These are phyloP conservation scores for Tuta absoluta DNA, from an alignment of 2,888 invertebrate species.

Conservation along the genomic window DNA sequence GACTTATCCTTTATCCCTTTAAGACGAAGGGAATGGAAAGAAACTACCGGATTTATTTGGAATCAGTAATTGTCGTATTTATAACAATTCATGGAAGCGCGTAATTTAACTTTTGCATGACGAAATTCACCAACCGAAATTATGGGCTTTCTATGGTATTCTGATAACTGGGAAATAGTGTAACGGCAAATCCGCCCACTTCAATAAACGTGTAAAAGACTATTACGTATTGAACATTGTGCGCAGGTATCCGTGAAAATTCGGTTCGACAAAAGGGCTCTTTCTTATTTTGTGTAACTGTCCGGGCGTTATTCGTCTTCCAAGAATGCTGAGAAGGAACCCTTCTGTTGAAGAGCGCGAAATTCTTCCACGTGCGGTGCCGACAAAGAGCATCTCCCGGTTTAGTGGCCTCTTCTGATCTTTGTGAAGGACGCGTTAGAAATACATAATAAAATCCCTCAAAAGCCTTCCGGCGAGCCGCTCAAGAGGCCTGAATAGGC, in stretches of 20 bases:
- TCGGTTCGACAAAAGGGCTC: slow-evolving; percentile 41
- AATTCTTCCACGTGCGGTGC: slow-evolving; percentile 61
- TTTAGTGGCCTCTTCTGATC: slow-evolving; percentile 52
- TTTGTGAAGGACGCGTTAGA: slow-evolving; percentile 62
- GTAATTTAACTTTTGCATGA: slow-evolving; percentile 42
- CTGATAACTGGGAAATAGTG: slow-evolving; percentile 33
- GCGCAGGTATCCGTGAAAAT: slow-evolving; percentile 50
- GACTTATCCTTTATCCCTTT: slow-evolving; percentile 46
- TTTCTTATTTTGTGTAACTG: slow-evolving; percentile 48
- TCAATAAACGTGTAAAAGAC: slow-evolving; percentile 36
- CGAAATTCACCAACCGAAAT: slow-evolving; percentile 36
- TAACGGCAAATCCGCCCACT: slow-evolving; percentile 41
- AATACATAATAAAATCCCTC: slow-evolving; percentile 61
- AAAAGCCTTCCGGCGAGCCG: slow-evolving; percentile 51
- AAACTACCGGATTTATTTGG: slow-evolving; percentile 53
- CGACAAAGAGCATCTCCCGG: slow-evolving; percentile 57
- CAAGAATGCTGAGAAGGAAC: slow-evolving; percentile 54
- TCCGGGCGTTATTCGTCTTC: slow-evolving; percentile 51
- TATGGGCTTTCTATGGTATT: slow-evolving; percentile 38
- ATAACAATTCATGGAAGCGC: slow-evolving; percentile 56
- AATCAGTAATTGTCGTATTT: slow-evolving; percentile 48
- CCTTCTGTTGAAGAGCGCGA: slow-evolving; percentile 57
- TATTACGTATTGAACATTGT: slow-evolving; percentile 40
- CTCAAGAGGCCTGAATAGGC: slow-evolving; percentile 50
- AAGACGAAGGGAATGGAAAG: slow-evolving; percentile 40